Evolutionary conservation across 2,888 invertebrate genomes (phyloP), one percentile per base, ranked within the genome.

Genomic region (Temnothorax ravouxi): DNA sequence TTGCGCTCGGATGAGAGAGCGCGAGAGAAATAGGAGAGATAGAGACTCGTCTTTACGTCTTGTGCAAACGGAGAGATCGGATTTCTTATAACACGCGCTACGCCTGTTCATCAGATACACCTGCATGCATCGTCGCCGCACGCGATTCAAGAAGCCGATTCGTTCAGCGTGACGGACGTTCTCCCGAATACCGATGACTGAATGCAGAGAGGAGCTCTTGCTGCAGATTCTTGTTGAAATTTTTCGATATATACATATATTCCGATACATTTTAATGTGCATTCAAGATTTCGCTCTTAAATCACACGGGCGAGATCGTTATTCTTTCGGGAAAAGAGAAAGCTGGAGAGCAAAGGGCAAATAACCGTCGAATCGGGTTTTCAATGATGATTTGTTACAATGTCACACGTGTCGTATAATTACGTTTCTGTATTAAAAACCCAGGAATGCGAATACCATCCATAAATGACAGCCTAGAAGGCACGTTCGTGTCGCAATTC

Each of bases 11-110:
- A 38, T 11, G 41, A 47, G n/a, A 64, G 54, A 44, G 25, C 18
- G 29, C 56, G 52, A 15, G 38, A 59, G 44, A 25, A 44, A 38
- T 34, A 69, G 44, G 13, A 56, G 29, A 11, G 47, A 47, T 18
- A 6, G n/a, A 61, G 34, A 50, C 77, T 25, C 50, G 29, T 74
- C 76, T 56, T 25, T 52, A 13, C n/a, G 29, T 67, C 62, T 75
- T 72, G 75, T 54, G 66, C 71, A 76, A 64, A 67, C 62, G 85
- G 91, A 90, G 90, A 91, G 89, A 91, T 90, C 90, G 86, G 87
- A 89, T 91, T 90, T 90, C 91, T 90, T 89, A 88, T 87, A 84
- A 87, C 82, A 87, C 54, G 56, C 59, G 80, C 38, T 41, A 74
- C 29, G 69, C 62, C 21, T 71, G 66, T 64, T 64, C 80, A 72